Percentiles rank a stretch among this genome's conserved stretches.
These are phyloP conservation scores for Dasypus novemcinctus DNA, from an alignment of 2,113 vertebrate genomes.

Conservation along the genomic window DNA sequence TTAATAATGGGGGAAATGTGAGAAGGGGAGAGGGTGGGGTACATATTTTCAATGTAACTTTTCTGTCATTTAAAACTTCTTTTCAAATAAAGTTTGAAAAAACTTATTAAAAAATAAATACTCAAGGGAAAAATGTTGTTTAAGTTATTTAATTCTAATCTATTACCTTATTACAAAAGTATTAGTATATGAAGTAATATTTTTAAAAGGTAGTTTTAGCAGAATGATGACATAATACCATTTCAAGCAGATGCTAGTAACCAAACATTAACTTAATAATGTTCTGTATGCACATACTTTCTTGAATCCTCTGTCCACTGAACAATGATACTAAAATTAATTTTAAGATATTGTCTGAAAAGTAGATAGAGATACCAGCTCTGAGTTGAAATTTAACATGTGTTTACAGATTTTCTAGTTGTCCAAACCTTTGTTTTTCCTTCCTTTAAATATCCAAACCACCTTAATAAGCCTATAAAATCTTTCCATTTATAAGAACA, in stretches of 20 bases:
- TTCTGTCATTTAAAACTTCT: too few relatives aligned
- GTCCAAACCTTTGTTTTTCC: not conserved
- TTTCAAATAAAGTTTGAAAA: too few relatives aligned
- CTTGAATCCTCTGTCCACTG: not conserved
- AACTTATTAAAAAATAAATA: too few relatives aligned
- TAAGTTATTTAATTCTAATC: not conserved
- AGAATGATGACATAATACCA: not conserved
- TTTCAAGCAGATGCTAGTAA: not conserved
- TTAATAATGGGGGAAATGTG: too few relatives aligned
- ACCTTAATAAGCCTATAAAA: not conserved
- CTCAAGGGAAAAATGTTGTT: not conserved
- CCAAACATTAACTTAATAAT: not conserved
- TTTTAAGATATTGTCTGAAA: not conserved
- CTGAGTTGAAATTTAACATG: not conserved
- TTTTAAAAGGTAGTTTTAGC: not conserved
- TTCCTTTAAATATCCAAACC: not conserved
- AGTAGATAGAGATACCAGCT: not conserved
- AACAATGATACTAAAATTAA: not conserved
- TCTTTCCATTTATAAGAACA: not conserved
- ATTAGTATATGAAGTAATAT: not conserved
- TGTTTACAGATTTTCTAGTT: slow-evolving; percentile 25
- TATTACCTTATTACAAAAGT: not conserved
- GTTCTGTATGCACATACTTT: not conserved
- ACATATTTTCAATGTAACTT: too few relatives aligned
- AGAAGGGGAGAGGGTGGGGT: too few relatives aligned